Evolutionary conservation across 1,140 invertebrate species (phyloP).

Genomic region (Harpegnathos saltator): DNA sequence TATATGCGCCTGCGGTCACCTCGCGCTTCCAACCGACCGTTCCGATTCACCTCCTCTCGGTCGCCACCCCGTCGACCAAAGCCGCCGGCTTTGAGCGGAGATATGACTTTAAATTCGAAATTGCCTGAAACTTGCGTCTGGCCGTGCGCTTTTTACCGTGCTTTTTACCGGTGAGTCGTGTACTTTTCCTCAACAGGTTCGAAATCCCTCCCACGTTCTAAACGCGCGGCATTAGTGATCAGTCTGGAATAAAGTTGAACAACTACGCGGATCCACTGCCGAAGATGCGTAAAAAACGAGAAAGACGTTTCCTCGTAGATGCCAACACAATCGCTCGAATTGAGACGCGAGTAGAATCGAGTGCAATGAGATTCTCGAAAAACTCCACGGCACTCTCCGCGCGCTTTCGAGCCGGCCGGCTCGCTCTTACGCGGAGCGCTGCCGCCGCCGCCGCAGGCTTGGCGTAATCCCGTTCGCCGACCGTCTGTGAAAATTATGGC

Average conservation of each 20-base stretch:
- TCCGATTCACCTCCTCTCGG: conserved; percentile 47
- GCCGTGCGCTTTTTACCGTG: background rate
- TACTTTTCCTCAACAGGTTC: no score
- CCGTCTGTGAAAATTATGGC: conserved; percentile 74
- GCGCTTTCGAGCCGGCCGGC: conserved; percentile 16
- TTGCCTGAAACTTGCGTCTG: conserved; percentile 47
- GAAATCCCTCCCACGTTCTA: no score
- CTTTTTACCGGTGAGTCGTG: no score
- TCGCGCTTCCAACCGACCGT: conserved; percentile 69
- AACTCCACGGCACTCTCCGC: background rate
- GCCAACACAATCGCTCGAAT: no score
- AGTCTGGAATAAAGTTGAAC: no score
- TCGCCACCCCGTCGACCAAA: conserved; percentile 18
- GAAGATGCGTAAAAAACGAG: no score
- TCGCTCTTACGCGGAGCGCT: conserved; percentile 19
- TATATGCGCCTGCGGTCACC: conserved; percentile 70
- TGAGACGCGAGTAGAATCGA: background rate
- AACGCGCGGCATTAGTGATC: no score
- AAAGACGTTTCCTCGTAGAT: no score
- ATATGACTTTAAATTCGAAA: conserved; percentile 68
- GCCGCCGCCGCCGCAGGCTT: conserved; percentile 16
- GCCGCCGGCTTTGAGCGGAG: conserved; percentile 57
- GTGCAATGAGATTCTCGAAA: background rate
- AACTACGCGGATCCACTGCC: no score
- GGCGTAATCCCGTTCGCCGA: conserved; percentile 43